phyloP scores from a whole-genome alignment of 2,888 invertebrate genomes.

The Alsophila aescularia region DNA sequence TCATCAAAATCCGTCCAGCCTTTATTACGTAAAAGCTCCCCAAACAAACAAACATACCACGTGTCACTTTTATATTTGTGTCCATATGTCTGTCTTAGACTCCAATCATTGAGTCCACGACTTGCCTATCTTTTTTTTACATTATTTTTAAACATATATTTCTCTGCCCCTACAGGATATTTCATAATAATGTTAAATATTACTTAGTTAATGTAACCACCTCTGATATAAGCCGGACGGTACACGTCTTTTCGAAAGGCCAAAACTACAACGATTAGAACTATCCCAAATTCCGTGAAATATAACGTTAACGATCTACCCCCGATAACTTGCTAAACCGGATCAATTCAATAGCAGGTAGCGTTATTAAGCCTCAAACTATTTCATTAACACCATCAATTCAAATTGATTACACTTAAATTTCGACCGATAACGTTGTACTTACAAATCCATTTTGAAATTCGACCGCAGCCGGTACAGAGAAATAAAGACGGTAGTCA shows the following conservation, averaged over 20 bases:
- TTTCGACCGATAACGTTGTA: conserved; percentile 16
- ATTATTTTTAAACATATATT: no score
- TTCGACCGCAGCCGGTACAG: conserved; percentile 7
- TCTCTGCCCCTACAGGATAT: no score
- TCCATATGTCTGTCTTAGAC: no score
- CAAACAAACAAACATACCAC: no score
- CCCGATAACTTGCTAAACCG: conserved; percentile 6
- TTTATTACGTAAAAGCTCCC: no score
- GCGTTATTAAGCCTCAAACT: conserved; percentile 19
- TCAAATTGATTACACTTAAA: conserved; percentile 23
- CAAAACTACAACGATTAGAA: conserved; percentile 1
- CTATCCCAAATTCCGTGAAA: conserved; percentile 6
- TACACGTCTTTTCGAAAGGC: no score
- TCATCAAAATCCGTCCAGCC: no score
- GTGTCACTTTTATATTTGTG: no score
- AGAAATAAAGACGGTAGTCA: not conserved
- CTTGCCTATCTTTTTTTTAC: no score
- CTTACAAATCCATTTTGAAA: conserved; percentile 5
- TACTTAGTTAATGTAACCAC: no score
- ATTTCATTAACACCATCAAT: conserved; percentile 16
- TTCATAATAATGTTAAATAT: no score
- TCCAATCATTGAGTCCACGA: no score
- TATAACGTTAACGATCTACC: conserved; percentile 1
- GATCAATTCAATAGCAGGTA: conserved; percentile 15
- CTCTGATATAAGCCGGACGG: not conserved